Percentiles rank a stretch among this genome's conserved stretches.
Conservation (phyloP, 1,140 invertebrate genomes). For the Drosophila rhopaloa region DNA sequence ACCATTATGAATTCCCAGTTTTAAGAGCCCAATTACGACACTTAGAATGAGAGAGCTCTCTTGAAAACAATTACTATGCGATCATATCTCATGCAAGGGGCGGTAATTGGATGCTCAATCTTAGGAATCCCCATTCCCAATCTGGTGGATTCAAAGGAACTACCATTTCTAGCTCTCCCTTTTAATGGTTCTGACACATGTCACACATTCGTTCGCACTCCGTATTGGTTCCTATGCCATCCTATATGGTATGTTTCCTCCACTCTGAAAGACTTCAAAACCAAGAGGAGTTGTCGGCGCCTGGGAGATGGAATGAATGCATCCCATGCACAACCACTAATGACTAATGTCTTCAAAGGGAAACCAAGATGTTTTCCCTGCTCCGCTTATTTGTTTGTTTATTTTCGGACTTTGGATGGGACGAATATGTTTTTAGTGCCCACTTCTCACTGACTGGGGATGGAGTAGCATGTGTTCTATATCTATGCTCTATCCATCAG, state of each 20-base stretch:
- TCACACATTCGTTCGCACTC: conserved; percentile 61
- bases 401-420: conserved; percentile 58
- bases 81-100: conserved; percentile 3
- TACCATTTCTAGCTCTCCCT: conserved; percentile 1
- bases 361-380: conserved; percentile 58
- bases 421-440: conserved; percentile 39
- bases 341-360: conserved; percentile 71
- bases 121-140: conserved; percentile 2
- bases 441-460: conserved; percentile 50
- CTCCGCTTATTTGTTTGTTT: conserved; percentile 69
- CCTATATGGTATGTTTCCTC: conserved; percentile 6
- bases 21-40: conserved; percentile 12
- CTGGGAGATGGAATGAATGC: conserved; percentile 8
- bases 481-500: conserved; percentile 52
- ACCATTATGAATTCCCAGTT: conserved; percentile 7
- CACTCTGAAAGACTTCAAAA: neutral
- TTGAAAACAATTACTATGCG: neutral
- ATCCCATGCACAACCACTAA: conserved; percentile 46
- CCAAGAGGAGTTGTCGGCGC: no score
- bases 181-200: conserved; percentile 53
- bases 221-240: neutral
- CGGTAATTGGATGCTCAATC: conserved; percentile 30
- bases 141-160: conserved; percentile 13
- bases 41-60: neutral
- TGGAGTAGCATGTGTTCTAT: conserved; percentile 43